These are phyloP conservation scores for Agonopterix heracliana DNA, from an alignment of 2,888 invertebrate genomes.

Conservation along the genomic window DNA sequence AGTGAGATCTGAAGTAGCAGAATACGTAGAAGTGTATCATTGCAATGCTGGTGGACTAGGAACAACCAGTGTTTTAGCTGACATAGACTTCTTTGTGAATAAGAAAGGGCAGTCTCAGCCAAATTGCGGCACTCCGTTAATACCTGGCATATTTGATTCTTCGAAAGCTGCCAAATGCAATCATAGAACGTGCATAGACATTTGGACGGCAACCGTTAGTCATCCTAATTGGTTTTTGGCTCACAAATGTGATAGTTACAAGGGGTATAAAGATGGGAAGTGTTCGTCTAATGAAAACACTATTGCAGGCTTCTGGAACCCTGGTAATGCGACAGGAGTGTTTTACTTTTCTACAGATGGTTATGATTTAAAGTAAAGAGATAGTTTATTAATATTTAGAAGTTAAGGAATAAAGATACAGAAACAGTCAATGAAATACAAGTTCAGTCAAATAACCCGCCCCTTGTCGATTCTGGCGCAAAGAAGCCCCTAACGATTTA, in stretches of 20 bases:
- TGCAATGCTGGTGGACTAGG: conserved; percentile 75
- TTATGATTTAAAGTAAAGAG: conserved; percentile 14
- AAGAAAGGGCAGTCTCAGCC: conserved; percentile 76
- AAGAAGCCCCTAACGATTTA: neutral
- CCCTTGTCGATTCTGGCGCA: no score
- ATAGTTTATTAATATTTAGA: neutral
- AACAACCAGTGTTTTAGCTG: conserved; percentile 65
- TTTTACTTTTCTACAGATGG: conserved; percentile 57
- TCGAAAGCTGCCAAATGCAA: conserved; percentile 58
- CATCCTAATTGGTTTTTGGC: conserved; percentile 44
- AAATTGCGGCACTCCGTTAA: conserved; percentile 57
- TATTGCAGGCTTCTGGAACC: conserved; percentile 56
- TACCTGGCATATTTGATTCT: conserved; percentile 54
- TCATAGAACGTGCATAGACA: conserved; percentile 52
- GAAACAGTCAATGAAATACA: no score
- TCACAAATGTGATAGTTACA: conserved; percentile 51
- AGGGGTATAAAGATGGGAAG: conserved; percentile 38
- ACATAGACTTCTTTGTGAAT: conserved; percentile 77
- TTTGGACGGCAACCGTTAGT: conserved; percentile 53
- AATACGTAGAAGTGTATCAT: conserved; percentile 78
- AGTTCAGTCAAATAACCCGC: no score
- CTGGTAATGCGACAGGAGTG: conserved; percentile 54
- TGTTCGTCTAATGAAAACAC: conserved; percentile 42
- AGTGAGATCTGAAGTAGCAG: conserved; percentile 71
- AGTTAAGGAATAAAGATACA: neutral